These are phyloP conservation scores for Falco biarmicus DNA, from an alignment of 2,797 vertebrate species.

Conservation along the genomic window DNA sequence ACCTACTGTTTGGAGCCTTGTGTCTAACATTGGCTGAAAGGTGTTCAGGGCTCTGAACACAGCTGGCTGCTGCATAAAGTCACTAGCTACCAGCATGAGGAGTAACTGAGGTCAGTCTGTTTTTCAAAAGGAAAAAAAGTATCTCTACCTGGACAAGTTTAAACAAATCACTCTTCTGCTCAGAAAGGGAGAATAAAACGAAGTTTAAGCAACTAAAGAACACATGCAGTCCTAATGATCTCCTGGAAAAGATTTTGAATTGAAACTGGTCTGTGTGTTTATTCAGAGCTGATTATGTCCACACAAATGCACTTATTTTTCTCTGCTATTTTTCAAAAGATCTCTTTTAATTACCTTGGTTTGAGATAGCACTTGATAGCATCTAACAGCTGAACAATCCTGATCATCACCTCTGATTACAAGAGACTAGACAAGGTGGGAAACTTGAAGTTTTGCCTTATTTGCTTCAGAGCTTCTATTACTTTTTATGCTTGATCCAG, in stretches of 20 bases:
- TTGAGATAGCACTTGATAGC: not conserved
- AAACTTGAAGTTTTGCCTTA: not conserved
- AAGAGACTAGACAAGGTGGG: not conserved
- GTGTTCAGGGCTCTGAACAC: not conserved
- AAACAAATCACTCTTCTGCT: not conserved
- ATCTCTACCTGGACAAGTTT: not conserved
- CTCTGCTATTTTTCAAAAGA: not conserved
- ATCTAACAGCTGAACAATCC: not conserved
- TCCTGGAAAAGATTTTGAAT: not conserved
- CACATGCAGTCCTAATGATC: not conserved
- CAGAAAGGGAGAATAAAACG: not conserved
- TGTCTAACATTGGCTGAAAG: not conserved
- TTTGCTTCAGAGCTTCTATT: slow-evolving; percentile 1
- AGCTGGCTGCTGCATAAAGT: not conserved
- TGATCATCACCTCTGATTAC: not conserved
- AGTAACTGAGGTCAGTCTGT: not conserved
- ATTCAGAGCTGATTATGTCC: not conserved
- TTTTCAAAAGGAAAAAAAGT: not conserved
- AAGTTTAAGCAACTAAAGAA: not conserved
- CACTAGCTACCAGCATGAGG: not conserved
- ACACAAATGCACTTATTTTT: not conserved
- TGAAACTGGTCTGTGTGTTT: not conserved
- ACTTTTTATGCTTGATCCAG: not conserved
- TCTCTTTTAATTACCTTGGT: not conserved
- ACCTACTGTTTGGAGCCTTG: not conserved